Evolutionary conservation across 2,113 vertebrate species (phyloP).

Genomic region (Gila orcuttii): DNA sequence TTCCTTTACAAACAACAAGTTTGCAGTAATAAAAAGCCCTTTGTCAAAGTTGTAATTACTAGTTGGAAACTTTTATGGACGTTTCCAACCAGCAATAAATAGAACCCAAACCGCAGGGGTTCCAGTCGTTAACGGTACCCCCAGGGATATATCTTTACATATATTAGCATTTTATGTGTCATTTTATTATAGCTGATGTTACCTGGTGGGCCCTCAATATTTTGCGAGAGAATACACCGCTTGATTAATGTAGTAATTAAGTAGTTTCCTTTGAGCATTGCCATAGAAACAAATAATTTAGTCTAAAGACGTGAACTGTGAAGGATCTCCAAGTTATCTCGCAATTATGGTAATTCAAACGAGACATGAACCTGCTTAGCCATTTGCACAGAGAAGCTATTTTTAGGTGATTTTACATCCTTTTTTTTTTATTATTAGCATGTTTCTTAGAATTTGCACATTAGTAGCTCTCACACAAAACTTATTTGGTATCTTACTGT

Average conservation of each 20-base stretch:
- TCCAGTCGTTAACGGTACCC: neutral
- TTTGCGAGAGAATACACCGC: neutral
- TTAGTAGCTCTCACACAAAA: neutral
- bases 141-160: neutral
- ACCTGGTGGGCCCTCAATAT: neutral
- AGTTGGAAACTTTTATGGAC: neutral
- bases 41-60: neutral
- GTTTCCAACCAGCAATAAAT: neutral
- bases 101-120: neutral
- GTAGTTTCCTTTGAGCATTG: constrained; percentile 7
- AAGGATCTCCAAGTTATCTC: constrained; percentile 7
- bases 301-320: neutral
- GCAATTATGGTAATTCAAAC: neutral
- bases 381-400: neutral
- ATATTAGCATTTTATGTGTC: neutral
- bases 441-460: neutral
- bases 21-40: neutral
- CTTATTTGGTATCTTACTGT: neutral
- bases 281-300: constrained; percentile 2
- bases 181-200: constrained; percentile 14
- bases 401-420: neutral
- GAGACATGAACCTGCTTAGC: neutral
- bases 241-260: constrained; percentile 23
- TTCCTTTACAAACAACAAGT: neutral
- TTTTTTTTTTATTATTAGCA: neutral